phyloP scores from a whole-genome alignment of 2,888 invertebrate genomes.

The Acrocyrtus sp. region DNA sequence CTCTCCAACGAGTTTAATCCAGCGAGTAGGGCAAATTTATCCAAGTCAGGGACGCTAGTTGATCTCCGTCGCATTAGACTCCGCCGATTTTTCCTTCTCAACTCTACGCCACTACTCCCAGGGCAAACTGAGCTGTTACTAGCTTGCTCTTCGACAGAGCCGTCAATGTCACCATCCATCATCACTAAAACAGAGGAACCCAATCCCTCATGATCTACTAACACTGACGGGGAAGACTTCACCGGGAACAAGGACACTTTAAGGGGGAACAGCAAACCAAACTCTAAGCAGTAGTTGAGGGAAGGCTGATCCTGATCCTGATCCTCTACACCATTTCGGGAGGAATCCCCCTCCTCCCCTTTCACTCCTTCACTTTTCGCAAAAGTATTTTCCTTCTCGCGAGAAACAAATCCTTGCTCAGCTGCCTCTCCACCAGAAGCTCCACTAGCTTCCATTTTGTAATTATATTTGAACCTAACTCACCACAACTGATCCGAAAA shows the following conservation, averaged over 20 bases:
- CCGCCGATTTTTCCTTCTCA: constrained; percentile 31
- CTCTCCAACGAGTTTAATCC: constrained; percentile 12
- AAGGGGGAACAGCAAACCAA: constrained; percentile 72
- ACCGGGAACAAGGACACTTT: constrained; percentile 72
- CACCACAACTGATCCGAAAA: too few species aligned
- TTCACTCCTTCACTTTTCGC: not conserved
- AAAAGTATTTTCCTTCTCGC: not conserved
- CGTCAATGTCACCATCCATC: constrained; percentile 17
- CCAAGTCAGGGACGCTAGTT: constrained; percentile 61
- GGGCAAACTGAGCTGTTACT: too few species aligned
- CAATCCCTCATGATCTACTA: constrained; percentile 45
- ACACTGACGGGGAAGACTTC: constrained; percentile 66
- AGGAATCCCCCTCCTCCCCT: too few species aligned
- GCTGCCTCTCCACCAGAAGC: not conserved
- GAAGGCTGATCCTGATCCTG: constrained; percentile 50
- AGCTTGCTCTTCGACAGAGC: constrained; percentile 8
- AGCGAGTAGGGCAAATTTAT: constrained; percentile 54
- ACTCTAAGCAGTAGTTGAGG: constrained; percentile 62
- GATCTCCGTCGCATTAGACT: constrained; percentile 60
- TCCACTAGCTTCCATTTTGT: too few species aligned
- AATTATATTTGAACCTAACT: too few species aligned
- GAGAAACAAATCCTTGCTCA: not conserved
- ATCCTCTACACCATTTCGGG: too few species aligned
- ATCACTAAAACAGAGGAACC: constrained; percentile 35
- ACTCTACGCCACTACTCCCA: constrained; percentile 53